phyloP scores from a whole-genome alignment of 2,797 vertebrate species.

The Coluber constrictor region DNA sequence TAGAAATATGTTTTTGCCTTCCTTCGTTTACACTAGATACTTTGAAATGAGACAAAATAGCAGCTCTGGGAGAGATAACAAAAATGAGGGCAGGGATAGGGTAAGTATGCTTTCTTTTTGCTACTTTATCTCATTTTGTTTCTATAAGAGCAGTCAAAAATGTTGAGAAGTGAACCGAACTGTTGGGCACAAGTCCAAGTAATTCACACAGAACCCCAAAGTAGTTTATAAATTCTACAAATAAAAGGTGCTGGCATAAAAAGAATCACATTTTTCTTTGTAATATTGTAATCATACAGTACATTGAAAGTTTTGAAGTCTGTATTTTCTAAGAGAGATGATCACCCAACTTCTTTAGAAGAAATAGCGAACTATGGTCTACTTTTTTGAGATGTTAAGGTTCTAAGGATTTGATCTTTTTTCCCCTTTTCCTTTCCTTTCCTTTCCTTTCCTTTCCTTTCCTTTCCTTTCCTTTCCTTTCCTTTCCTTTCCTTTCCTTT shows the following conservation, averaged over 20 bases:
- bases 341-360: background rate
- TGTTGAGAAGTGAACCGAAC: constrained; percentile 66
- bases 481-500: background rate
- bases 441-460: background rate
- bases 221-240: constrained; percentile 55
- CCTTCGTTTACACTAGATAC: background rate
- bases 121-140: constrained; percentile 67
- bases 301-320: constrained; percentile 16
- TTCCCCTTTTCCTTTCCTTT: background rate
- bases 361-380: background rate
- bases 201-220: constrained; percentile 65
- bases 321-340: constrained; percentile 31
- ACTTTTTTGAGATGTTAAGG: constrained; percentile 12
- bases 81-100: background rate
- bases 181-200: constrained; percentile 63
- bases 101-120: constrained; percentile 56
- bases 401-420: background rate
- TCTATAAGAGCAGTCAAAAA: constrained; percentile 59
- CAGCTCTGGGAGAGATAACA: constrained; percentile 25
- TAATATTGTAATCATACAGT: constrained; percentile 53
- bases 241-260: constrained; percentile 65
- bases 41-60: constrained; percentile 24
- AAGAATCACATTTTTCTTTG: constrained; percentile 65
- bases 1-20: background rate
- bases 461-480: background rate